Conservation (phyloP, 2,888 invertebrate species). For the Trichopria drosophilae region DNA sequence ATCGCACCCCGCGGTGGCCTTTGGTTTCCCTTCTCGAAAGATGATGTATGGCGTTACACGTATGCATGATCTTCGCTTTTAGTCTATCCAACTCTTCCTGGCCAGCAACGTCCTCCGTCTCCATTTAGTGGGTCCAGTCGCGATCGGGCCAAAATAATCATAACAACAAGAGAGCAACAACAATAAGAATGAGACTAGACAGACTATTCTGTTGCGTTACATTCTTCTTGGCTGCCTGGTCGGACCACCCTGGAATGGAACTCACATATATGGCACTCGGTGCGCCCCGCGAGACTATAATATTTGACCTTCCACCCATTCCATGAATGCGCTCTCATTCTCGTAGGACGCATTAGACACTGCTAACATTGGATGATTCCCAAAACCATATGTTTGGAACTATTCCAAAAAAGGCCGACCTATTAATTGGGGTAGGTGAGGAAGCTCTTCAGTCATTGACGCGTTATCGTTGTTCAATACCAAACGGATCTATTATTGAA, state of each 20-base stretch:
- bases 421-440: too few species aligned
- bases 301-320: slow-evolving; percentile 40
- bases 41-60: slow-evolving; percentile 59
- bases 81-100: slow-evolving; percentile 31
- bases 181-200: slow-evolving; percentile 51
- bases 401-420: slow-evolving; percentile 26
- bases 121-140: slow-evolving; percentile 45
- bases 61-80: slow-evolving; percentile 45
- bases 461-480: too few species aligned
- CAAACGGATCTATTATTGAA: too few species aligned
- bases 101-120: slow-evolving; percentile 42
- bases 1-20: slow-evolving; percentile 57
- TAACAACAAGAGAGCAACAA: slow-evolving; percentile 44
- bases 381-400: slow-evolving; percentile 32
- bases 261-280: slow-evolving; percentile 48
- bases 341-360: too few species aligned
- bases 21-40: slow-evolving; percentile 49
- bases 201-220: slow-evolving; percentile 57
- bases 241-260: slow-evolving; percentile 55
- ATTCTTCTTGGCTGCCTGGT: slow-evolving; percentile 53
- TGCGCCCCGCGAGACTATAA: slow-evolving; percentile 45
- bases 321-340: slow-evolving; percentile 29
- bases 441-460: too few species aligned
- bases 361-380: slow-evolving; percentile 30
- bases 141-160: slow-evolving; percentile 48